phyloP scores from a whole-genome alignment of 2,113 vertebrate genomes.

The Oenanthe melanoleuca region DNA sequence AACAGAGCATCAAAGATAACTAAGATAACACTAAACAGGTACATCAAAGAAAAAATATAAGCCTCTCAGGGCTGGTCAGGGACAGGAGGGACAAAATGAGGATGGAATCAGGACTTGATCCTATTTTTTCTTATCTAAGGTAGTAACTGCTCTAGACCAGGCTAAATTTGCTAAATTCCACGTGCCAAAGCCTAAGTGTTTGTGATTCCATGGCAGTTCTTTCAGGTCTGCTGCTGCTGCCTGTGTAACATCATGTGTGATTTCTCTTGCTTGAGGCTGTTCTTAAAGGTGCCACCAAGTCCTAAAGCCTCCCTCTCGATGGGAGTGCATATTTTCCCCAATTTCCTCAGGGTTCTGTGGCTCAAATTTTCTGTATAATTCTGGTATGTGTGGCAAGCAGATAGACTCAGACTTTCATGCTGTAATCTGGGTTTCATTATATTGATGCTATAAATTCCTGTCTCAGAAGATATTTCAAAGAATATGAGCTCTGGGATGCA shows the following conservation, averaged over 20 bases:
- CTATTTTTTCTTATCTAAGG: neutral
- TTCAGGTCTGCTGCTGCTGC: neutral
- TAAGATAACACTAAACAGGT: neutral
- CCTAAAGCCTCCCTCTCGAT: neutral
- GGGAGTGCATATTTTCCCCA: neutral
- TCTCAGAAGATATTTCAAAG: conserved; percentile 38
- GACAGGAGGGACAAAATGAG: neutral
- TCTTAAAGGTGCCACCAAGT: neutral
- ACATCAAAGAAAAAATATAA: neutral
- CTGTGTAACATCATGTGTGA: neutral
- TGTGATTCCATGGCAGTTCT: neutral
- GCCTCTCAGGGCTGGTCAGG: no score
- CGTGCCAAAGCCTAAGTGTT: neutral
- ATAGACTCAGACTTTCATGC: neutral
- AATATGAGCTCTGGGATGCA: neutral
- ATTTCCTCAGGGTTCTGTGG: neutral
- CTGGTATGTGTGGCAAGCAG: neutral
- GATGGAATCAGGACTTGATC: neutral
- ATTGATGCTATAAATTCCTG: conserved; percentile 18
- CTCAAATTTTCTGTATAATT: neutral
- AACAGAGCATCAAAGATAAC: neutral
- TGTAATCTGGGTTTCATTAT: conserved; percentile 39
- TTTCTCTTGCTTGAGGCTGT: neutral
- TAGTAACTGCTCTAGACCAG: neutral
- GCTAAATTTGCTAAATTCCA: neutral